A percentile compares a stretch with the other conserved stretches of the same genome.
Conservation (phyloP, 2,888 invertebrate genomes). For the Agrotis exclamationis region DNA sequence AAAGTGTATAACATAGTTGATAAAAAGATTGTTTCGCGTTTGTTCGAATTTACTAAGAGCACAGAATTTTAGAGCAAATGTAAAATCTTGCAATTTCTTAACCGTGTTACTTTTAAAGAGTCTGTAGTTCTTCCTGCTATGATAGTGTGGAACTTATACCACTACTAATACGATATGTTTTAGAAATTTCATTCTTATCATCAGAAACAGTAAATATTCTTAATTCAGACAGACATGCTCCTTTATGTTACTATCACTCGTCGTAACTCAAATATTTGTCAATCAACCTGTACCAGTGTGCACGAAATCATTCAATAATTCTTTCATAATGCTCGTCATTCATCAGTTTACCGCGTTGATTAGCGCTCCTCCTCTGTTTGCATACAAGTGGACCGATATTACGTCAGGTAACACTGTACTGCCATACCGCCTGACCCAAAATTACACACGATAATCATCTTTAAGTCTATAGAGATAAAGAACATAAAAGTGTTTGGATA, state of each 20-base stretch:
- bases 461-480: slow-evolving; percentile 55
- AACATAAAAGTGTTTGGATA: slow-evolving; percentile 50
- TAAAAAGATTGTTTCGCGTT: neutral
- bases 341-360: slow-evolving; percentile 73
- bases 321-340: slow-evolving; percentile 69
- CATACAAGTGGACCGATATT: slow-evolving; percentile 73
- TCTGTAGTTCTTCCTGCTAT: neutral
- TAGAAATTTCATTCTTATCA: neutral
- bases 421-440: slow-evolving; percentile 63
- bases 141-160: neutral
- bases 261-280: slow-evolving; percentile 30
- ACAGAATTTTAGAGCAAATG: neutral
- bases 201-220: neutral
- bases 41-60: neutral
- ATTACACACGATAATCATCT: slow-evolving; percentile 60
- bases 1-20: neutral
- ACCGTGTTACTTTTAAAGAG: neutral
- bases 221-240: neutral
- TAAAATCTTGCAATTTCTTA: neutral
- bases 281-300: slow-evolving; percentile 26
- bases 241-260: slow-evolving; percentile 1
- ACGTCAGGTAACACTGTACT: slow-evolving; percentile 77
- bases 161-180: neutral
- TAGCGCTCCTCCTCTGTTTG: slow-evolving; percentile 74
- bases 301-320: slow-evolving; percentile 62